Percentiles rank a stretch among this genome's conserved stretches.
Conservation (phyloP, 1,140 invertebrate species). For the Paracyclopina nana region DNA sequence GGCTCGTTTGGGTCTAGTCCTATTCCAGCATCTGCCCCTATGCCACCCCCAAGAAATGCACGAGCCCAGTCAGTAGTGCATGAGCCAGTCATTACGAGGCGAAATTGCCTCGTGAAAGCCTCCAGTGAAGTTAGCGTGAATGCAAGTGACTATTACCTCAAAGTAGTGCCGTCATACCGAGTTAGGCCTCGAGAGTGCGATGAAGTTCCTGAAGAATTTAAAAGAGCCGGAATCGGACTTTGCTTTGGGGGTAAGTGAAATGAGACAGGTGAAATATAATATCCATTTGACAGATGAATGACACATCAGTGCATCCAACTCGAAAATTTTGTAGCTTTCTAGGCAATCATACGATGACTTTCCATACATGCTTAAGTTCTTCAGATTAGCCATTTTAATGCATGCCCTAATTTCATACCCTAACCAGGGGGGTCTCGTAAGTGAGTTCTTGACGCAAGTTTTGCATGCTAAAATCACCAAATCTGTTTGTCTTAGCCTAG, state of each 20-base stretch:
- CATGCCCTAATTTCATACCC: no score
- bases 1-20: background rate
- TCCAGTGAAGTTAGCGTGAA: background rate
- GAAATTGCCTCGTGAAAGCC: background rate
- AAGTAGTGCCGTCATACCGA: background rate
- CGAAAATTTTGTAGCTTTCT: background rate
- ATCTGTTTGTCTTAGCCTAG: no score
- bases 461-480: no score
- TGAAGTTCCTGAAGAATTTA: constrained; percentile 9
- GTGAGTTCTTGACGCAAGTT: no score
- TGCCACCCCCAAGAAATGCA: background rate
- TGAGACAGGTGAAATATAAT: background rate
- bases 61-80: background rate
- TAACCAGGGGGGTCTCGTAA: no score
- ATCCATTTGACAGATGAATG: background rate
- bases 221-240: constrained; percentile 8
- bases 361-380: no score
- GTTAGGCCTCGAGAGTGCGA: constrained; percentile 5
- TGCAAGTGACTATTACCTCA: background rate
- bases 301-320: background rate
- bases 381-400: no score
- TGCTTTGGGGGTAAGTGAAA: constrained; percentile 8
- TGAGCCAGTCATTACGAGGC: background rate
- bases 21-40: background rate
- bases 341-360: no score